Percentiles rank a stretch among this genome's conserved stretches.
phyloP scores from a whole-genome alignment of 1,140 invertebrate species.

The Hycleus phaleratus region DNA sequence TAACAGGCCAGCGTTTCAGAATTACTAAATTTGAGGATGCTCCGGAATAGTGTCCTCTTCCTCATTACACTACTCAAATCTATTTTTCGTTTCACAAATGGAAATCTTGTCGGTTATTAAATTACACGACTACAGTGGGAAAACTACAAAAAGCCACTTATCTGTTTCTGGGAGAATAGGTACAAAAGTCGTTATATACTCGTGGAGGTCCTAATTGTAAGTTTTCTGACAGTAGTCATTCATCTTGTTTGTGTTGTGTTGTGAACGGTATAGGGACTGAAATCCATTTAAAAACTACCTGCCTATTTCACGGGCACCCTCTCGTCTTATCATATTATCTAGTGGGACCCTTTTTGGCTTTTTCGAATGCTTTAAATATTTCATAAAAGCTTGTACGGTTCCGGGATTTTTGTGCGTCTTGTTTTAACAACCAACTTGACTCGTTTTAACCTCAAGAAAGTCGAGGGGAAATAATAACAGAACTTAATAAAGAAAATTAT shows the following conservation, averaged over 20 bases:
- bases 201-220: slow-evolving; percentile 28
- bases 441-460: no score
- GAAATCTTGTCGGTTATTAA: slow-evolving; percentile 18
- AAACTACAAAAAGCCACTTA: slow-evolving; percentile 27
- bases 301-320: slow-evolving; percentile 15
- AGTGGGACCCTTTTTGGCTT: slow-evolving; percentile 5
- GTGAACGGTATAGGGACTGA: slow-evolving; percentile 22
- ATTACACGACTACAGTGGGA: slow-evolving; percentile 8
- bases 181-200: slow-evolving; percentile 26
- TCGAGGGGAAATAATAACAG: no score
- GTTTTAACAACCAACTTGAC: no score
- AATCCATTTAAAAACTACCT: slow-evolving; percentile 32
- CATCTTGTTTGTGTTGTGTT: slow-evolving; percentile 21
- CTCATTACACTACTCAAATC: not conserved
- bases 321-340: slow-evolving; percentile 21
- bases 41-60: slow-evolving; percentile 2
- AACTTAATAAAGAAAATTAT: no score
- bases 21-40: slow-evolving; percentile 3
- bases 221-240: slow-evolving; percentile 25
- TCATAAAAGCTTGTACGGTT: not conserved
- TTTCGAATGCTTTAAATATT: slow-evolving; percentile 16
- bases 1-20: slow-evolving; percentile 3
- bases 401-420: no score
- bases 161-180: slow-evolving; percentile 32
- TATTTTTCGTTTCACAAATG: slow-evolving; percentile 3